Evolutionary conservation across 2,113 vertebrate species (phyloP).

Genomic region (Poeciliopsis occidentalis): DNA sequence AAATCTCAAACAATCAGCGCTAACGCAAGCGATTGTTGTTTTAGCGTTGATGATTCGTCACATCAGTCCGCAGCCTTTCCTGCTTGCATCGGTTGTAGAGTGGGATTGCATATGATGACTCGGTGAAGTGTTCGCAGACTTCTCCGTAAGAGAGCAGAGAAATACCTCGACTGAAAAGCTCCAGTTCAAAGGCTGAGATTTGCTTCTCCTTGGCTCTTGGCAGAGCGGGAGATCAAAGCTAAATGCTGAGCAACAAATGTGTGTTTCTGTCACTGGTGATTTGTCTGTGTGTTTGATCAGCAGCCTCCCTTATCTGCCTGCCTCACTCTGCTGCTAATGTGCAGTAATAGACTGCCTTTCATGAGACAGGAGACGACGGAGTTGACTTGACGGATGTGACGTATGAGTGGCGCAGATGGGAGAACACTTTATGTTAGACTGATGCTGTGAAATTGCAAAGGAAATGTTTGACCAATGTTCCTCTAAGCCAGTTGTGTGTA

Average conservation of each 20-base stretch:
- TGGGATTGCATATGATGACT: constrained; percentile 33
- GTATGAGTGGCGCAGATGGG: constrained; percentile 51
- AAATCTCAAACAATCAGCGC: constrained; percentile 42
- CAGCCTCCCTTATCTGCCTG: constrained; percentile 69
- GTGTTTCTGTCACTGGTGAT: constrained; percentile 79
- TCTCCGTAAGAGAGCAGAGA: constrained; percentile 34
- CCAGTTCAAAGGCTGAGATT: constrained; percentile 75
- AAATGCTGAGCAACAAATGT: constrained; percentile 74
- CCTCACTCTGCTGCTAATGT: constrained; percentile 73
- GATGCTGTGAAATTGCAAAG: background rate
- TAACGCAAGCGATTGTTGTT: constrained; percentile 50
- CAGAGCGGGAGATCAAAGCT: constrained; percentile 78
- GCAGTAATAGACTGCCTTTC: constrained; percentile 76
- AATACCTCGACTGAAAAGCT: constrained; percentile 60
- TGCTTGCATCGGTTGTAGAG: constrained; percentile 30
- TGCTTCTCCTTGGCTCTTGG: constrained; percentile 61
- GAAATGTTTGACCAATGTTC: background rate
- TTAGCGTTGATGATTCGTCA: constrained; percentile 38
- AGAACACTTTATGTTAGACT: constrained; percentile 3
- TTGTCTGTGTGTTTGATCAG: constrained; percentile 80
- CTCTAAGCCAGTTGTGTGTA: background rate
- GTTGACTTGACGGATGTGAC: constrained; percentile 70
- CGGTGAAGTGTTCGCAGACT: constrained; percentile 27
- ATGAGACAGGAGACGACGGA: constrained; percentile 58
- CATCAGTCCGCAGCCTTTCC: constrained; percentile 33